phyloP scores from a whole-genome alignment of 2,113 vertebrate genomes.

The Piprites chloris region DNA sequence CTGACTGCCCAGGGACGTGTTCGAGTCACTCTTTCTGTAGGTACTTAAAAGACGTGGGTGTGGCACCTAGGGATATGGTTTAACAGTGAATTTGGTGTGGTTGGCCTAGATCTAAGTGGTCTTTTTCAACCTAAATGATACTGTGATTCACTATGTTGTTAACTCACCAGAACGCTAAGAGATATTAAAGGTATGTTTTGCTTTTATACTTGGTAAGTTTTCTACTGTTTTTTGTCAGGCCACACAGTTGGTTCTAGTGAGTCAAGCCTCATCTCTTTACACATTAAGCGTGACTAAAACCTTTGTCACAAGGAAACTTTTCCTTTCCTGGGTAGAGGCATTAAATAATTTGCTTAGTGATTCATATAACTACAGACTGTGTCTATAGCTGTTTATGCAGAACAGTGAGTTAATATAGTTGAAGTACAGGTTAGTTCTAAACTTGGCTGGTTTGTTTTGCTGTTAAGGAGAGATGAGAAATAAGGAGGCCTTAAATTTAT shows the following conservation, averaged over 20 bases:
- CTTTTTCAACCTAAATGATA: not conserved
- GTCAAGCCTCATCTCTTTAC: not conserved
- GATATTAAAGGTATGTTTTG: not conserved
- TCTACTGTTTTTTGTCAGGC: not conserved
- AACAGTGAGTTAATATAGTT: not conserved
- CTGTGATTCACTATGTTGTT: not conserved
- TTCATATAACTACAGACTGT: not conserved
- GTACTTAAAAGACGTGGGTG: not conserved
- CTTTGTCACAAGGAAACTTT: not conserved
- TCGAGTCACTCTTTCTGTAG: not conserved
- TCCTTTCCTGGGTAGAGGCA: not conserved
- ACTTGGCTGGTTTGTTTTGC: not conserved
- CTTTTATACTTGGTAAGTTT: not conserved
- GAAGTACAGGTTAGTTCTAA: not conserved
- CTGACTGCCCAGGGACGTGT: not conserved
- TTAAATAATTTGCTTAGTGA: not conserved
- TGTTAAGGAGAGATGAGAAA: not conserved
- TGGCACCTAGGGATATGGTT: too few relatives aligned
- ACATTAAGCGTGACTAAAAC: not conserved
- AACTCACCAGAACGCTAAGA: not conserved
- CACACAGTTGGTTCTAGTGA: not conserved
- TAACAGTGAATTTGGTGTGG: not conserved
- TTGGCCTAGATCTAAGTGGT: not conserved
- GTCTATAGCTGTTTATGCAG: not conserved
- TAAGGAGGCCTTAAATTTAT: not conserved